Evolutionary conservation across 2,888 invertebrate genomes (phyloP).

Genomic region (Mantis religiosa): DNA sequence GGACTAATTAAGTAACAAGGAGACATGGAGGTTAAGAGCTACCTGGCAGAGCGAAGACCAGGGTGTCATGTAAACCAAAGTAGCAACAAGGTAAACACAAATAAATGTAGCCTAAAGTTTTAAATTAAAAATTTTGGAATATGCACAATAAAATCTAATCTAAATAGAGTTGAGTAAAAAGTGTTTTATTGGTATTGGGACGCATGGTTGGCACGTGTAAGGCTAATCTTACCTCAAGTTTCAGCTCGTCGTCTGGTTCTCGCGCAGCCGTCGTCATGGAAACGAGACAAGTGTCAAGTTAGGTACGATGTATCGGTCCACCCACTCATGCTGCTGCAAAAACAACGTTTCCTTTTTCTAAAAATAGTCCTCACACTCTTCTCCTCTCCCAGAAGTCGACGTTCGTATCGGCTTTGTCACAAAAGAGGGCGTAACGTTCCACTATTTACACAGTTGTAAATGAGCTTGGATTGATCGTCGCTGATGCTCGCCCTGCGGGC

Average conservation of each 20-base stretch:
- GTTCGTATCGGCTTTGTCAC: neutral
- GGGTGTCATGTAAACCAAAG: too few species aligned
- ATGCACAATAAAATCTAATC: too few species aligned
- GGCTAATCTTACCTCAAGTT: neutral
- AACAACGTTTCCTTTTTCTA: neutral
- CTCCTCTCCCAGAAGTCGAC: neutral
- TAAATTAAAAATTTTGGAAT: too few species aligned
- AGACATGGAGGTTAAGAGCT: too few species aligned
- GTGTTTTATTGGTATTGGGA: too few species aligned
- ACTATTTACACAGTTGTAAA: too few species aligned
- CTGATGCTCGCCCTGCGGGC: neutral
- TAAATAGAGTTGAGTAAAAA: too few species aligned
- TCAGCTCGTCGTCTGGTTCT: neutral
- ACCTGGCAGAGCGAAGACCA: too few species aligned
- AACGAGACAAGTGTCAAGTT: neutral
- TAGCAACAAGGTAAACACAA: too few species aligned
- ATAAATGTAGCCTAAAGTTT: too few species aligned
- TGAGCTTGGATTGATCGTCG: neutral
- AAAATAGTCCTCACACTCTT: neutral
- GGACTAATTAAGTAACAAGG: too few species aligned
- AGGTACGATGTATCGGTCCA: neutral
- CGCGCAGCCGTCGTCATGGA: neutral
- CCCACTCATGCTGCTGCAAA: neutral
- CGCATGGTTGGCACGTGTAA: neutral
- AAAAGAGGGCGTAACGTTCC: neutral